phyloP scores from a whole-genome alignment of 1,140 invertebrate species.

The Anadara kagoshimensis region DNA sequence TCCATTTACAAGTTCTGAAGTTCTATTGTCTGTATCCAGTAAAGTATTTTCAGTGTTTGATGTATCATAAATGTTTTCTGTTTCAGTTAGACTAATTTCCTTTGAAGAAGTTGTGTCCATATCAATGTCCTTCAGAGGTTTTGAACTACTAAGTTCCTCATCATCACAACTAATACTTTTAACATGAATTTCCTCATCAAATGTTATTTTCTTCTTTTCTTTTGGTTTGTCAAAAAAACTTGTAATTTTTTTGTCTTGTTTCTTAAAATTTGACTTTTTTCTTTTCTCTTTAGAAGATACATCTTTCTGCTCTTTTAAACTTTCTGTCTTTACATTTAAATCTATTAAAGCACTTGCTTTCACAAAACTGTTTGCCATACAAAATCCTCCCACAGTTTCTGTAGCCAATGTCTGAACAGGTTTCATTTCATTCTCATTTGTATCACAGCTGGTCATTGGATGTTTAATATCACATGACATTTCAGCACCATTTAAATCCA shows the following conservation, averaged over 20 bases:
- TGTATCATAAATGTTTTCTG: constrained; percentile 1
- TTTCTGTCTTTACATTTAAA: background rate
- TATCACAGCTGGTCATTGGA: background rate
- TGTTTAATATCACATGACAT: background rate
- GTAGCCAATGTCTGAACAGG: background rate
- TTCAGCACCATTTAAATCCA: background rate
- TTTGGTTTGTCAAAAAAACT: constrained; percentile 45
- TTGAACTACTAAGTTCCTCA: too few species aligned
- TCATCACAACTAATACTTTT: too few species aligned
- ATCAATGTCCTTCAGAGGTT: background rate
- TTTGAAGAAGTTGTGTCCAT: constrained; percentile 2
- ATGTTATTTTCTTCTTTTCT: constrained; percentile 20
- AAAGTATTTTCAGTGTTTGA: background rate
- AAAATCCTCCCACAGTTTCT: background rate
- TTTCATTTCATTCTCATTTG: background rate
- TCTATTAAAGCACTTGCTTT: constrained; percentile 1
- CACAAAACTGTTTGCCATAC: background rate
- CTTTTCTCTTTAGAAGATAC: background rate
- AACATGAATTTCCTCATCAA: background rate
- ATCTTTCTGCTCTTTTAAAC: background rate
- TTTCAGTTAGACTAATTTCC: background rate
- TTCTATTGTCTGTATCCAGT: background rate
- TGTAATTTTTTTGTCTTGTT: constrained; percentile 39
- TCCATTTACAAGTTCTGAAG: background rate
- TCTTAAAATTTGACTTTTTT: constrained; percentile 12